Base-by-base conservation (phyloP, 1,140 invertebrate genomes). In the Bursaphelenchus mucronatus region DNA sequence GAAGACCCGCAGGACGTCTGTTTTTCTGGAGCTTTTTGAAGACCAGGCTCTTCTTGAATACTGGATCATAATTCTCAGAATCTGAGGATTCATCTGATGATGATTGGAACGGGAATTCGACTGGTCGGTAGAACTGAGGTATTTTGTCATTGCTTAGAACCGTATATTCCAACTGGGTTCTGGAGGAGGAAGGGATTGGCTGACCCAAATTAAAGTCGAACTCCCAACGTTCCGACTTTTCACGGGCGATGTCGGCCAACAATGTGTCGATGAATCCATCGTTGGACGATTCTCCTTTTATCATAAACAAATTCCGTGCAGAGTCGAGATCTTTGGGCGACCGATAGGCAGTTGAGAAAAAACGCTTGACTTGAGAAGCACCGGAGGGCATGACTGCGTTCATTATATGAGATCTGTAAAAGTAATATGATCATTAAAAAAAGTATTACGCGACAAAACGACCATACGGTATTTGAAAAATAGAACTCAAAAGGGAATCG, bases 181-280 rank as follows among this genome's bases (percentile, higher is more conserved):
- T 59, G 17, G 57, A 44, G 1, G 57, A 15, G 13, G 19, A 13
- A 39, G 57, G 44, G 40, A 59, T 30, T 1, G 57, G 57, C 15
- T 46, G 13, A 17, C 57, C 57, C 40, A 11, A n/a, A 39, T 41
- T 15, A 7, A 59, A 59, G 41, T 59, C 57, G 57, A 59, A 59
- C 57, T 44, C 57, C 57, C 57, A 59, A n/a, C 45, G 41, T 11
- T 43, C 13, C 17, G 44, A 17, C 11, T 59, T 30, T 3, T 44
- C 11, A 1, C 11, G 13, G 15, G 41, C 19, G 40, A 30, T n/a
- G 13, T 59, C 10, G 3, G 13, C 40, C 57, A 59, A 6, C 11
- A 59, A 44, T 13, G 2, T 39, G 39, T 59, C 40, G 41, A 59
- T 0, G 41, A 59, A 59, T 11, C 10, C 11, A n/a, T 59, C 57